phyloP scores from a whole-genome alignment of 2,888 invertebrate species.

The Copidosoma aretas region DNA sequence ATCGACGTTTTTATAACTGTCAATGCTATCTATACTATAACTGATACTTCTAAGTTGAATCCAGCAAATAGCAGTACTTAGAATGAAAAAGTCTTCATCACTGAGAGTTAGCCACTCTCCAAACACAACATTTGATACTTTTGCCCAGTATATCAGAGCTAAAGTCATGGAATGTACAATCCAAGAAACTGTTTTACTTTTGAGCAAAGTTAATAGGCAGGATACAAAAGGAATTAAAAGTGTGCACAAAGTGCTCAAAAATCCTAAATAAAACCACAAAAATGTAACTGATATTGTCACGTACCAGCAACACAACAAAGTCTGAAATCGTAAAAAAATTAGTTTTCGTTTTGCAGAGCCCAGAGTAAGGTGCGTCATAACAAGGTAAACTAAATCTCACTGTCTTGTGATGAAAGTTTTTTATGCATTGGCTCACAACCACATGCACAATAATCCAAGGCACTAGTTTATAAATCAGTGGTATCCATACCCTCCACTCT shows the following conservation, averaged over 20 bases:
- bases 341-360: conserved; percentile 5
- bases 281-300: conserved; percentile 64
- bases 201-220: conserved; percentile 63
- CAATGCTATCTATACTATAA: conserved; percentile 70
- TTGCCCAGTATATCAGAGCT: conserved; percentile 65
- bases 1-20: conserved; percentile 52
- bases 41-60: conserved; percentile 79
- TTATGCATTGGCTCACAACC: conserved; percentile 64
- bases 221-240: conserved; percentile 68
- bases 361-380: conserved; percentile 7
- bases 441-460: conserved; percentile 68
- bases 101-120: conserved; percentile 62
- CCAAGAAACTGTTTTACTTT: conserved; percentile 67
- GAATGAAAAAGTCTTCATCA: conserved; percentile 66
- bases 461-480: conserved; percentile 64
- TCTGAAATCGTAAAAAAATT: conserved; percentile 48
- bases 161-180: conserved; percentile 65
- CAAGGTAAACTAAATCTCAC: conserved; percentile 45
- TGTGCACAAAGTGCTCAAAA: conserved; percentile 64
- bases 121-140: conserved; percentile 63
- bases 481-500: conserved; percentile 75
- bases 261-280: conserved; percentile 64
- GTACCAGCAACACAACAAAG: conserved; percentile 66
- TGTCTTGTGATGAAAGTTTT: conserved; percentile 46
- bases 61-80: conserved; percentile 72